Evolutionary conservation across 2,888 invertebrate species (phyloP).

Genomic region (Shargacucullia verbasci): DNA sequence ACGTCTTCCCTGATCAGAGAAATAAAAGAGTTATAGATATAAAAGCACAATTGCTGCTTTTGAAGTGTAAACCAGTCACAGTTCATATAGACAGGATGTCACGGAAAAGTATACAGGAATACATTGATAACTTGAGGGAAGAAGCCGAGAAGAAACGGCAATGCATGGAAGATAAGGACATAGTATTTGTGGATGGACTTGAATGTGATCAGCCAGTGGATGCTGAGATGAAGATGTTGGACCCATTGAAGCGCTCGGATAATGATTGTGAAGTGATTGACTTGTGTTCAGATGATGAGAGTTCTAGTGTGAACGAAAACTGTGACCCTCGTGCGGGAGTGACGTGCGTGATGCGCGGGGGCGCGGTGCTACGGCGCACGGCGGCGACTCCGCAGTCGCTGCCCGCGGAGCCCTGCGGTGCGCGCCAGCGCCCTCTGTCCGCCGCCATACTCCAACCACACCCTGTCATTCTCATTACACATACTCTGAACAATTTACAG

Average conservation of each 20-base stretch:
- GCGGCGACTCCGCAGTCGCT: slow-evolving; percentile 79
- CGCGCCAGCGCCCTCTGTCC: slow-evolving; percentile 77
- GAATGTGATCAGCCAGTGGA: slow-evolving; percentile 71
- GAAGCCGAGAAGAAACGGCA: slow-evolving; percentile 67
- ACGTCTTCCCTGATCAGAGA: slow-evolving; percentile 81
- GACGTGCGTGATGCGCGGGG: slow-evolving; percentile 80
- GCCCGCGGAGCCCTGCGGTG: slow-evolving; percentile 83
- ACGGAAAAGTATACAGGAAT: slow-evolving; percentile 77
- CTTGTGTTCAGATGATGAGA: slow-evolving; percentile 92
- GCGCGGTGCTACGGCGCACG: slow-evolving; percentile 77
- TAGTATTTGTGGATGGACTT: slow-evolving; percentile 82
- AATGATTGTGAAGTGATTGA: slow-evolving; percentile 90
- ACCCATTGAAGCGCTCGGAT: slow-evolving; percentile 75
- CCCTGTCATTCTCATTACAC: slow-evolving; percentile 82
- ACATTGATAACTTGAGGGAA: slow-evolving; percentile 72
- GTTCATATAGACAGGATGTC: slow-evolving; percentile 83
- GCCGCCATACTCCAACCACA: slow-evolving; percentile 80
- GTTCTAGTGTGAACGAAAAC: slow-evolving; percentile 79
- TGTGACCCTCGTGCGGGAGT: slow-evolving; percentile 82
- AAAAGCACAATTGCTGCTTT: slow-evolving; percentile 83
- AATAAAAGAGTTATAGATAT: slow-evolving; percentile 80
- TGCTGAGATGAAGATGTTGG: slow-evolving; percentile 67
- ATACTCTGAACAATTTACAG: slow-evolving; percentile 83
- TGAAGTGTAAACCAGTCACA: slow-evolving; percentile 85
- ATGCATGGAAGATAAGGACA: slow-evolving; percentile 74